Conservation (phyloP, 2,797 vertebrate species). For the Girardinus metallicus region DNA sequence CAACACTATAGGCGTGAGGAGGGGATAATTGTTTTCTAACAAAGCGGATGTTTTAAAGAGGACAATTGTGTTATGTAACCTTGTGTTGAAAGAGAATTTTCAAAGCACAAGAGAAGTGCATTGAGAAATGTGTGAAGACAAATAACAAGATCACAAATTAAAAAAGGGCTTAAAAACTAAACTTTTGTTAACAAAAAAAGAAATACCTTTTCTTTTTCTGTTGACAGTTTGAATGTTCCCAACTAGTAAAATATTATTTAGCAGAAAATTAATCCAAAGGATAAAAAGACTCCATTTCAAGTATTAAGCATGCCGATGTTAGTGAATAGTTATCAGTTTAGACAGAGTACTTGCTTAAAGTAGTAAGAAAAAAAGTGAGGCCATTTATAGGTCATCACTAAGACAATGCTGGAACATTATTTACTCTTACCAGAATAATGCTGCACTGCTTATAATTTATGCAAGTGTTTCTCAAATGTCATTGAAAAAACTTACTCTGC, state of each 20-base stretch:
- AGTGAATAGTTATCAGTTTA: neutral
- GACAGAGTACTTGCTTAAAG: neutral
- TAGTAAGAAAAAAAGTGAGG: neutral
- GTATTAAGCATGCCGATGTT: neutral
- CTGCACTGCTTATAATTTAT: neutral
- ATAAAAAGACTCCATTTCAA: neutral
- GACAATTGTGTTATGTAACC: conserved; percentile 59
- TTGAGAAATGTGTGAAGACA: neutral
- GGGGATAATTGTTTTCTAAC: conserved; percentile 65
- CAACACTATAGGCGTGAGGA: conserved; percentile 68
- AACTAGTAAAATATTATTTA: neutral
- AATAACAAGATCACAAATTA: neutral
- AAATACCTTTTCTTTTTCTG: neutral
- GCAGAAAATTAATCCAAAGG: neutral
- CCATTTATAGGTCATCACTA: neutral
- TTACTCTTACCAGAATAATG: neutral
- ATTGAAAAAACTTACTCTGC: neutral
- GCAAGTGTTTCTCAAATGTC: neutral
- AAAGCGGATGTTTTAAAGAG: conserved; percentile 62
- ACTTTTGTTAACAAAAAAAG: no score
- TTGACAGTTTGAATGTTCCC: neutral
- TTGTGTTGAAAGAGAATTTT: conserved; percentile 43
- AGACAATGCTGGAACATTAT: neutral
- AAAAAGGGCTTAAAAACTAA: neutral
- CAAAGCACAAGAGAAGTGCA: neutral